Evolutionary conservation across 53 echinoderm and acorn worm genomes (phyloP).

Genomic region (Patiria pectinifera): DNA sequence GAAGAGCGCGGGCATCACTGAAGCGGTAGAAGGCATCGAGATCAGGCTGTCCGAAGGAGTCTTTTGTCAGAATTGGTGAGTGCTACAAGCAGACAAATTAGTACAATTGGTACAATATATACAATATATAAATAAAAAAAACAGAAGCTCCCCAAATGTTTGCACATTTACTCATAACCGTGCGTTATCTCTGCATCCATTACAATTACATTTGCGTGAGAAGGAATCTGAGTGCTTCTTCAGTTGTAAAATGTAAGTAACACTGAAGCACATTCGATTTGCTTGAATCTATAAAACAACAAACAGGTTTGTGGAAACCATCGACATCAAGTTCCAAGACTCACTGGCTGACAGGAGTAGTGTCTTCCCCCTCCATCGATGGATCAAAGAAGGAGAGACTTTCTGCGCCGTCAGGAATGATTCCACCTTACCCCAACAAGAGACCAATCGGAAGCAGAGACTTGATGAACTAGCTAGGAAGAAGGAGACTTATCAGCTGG

Average conservation of each 20-base stretch:
- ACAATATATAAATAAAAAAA: too few relatives aligned
- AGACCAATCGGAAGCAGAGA: constrained; percentile 62
- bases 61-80: constrained; percentile 31
- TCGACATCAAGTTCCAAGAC: constrained; percentile 43
- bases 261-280: neutral
- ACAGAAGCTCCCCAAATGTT: too few relatives aligned
- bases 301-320: constrained; percentile 48
- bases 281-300: neutral
- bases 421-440: constrained; percentile 75
- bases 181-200: too few relatives aligned
- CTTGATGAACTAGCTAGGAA: constrained; percentile 77
- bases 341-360: neutral
- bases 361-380: constrained; percentile 88
- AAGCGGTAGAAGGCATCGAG: neutral
- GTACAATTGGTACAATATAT: too few relatives aligned
- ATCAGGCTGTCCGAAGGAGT: constrained; percentile 10
- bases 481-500: constrained; percentile 68
- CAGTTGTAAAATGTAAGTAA: neutral
- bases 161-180: too few relatives aligned
- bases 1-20: constrained; percentile 33
- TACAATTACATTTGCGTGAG: too few relatives aligned
- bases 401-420: constrained; percentile 72
- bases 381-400: constrained; percentile 65
- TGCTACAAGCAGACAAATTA: neutral
- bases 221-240: too few relatives aligned